Conservation (phyloP, 2,113 vertebrate genomes). For the Hiodon alosoides region DNA sequence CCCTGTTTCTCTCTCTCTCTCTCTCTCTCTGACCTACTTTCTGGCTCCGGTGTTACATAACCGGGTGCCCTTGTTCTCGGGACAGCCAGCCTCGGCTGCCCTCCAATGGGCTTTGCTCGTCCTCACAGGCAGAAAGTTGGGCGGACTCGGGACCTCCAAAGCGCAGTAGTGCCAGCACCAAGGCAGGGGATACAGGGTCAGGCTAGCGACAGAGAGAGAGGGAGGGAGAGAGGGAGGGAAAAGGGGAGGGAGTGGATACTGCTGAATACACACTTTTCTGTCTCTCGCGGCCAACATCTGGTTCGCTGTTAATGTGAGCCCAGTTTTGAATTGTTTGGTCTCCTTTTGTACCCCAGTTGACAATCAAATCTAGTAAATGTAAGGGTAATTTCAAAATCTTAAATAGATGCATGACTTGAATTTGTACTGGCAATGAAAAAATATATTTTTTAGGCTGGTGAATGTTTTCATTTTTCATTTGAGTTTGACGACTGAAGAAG, state of each 20-base stretch:
- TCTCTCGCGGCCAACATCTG: not conserved
- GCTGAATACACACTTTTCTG: not conserved
- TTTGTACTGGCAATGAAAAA: too few relatives aligned
- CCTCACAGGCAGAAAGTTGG: not conserved
- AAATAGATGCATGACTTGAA: too few relatives aligned
- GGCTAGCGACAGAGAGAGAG: not conserved
- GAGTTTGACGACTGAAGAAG: too few relatives aligned
- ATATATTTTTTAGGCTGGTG: too few relatives aligned
- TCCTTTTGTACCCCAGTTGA: too few relatives aligned
- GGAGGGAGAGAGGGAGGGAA: too few relatives aligned
- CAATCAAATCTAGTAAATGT: too few relatives aligned
- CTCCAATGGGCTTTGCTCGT: not conserved
- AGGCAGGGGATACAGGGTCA: not conserved
- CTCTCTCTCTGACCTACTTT: slow-evolving; percentile 17
- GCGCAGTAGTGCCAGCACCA: not conserved
- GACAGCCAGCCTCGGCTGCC: not conserved
- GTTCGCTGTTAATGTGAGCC: too few relatives aligned
- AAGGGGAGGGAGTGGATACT: not conserved
- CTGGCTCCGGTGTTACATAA: slow-evolving; percentile 26
- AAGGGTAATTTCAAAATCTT: too few relatives aligned
- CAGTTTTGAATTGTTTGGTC: too few relatives aligned
- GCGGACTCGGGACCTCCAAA: not conserved
- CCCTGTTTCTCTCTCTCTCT: too few relatives aligned
- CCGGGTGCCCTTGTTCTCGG: not conserved
- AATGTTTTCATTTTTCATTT: too few relatives aligned